Evolutionary conservation across 2,113 vertebrate species (phyloP).

Genomic region (Grus americana): DNA sequence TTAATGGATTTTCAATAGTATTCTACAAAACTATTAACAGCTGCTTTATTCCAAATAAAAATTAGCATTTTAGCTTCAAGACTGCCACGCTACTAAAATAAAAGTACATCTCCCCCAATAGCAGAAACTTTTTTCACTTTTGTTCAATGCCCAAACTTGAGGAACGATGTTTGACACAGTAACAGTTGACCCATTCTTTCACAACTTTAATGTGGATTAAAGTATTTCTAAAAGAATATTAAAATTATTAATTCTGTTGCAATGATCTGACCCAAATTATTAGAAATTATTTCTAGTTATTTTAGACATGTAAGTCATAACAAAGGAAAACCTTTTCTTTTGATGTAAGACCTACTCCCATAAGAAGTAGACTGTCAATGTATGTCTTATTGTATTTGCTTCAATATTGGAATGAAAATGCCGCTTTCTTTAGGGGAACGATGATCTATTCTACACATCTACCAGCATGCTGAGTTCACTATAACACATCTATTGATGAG

Average conservation of each 20-base stretch:
- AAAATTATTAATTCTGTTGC: neutral
- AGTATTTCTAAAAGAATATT: neutral
- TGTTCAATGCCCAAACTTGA: neutral
- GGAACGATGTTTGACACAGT: neutral
- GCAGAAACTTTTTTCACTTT: neutral
- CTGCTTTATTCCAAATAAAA: conserved; percentile 1
- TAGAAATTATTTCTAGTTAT: neutral
- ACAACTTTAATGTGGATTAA: neutral
- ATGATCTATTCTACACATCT: neutral
- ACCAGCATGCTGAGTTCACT: neutral
- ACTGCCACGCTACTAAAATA: neutral
- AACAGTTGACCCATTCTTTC: neutral
- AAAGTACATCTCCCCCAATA: neutral
- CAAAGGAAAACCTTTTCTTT: neutral
- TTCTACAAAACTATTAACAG: conserved; percentile 12
- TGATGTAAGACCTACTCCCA: neutral
- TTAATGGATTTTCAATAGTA: conserved; percentile 14
- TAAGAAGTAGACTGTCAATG: neutral
- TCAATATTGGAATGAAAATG: conserved; percentile 2
- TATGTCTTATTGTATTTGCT: neutral
- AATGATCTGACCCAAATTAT: neutral
- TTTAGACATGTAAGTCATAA: neutral
- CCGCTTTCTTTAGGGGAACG: neutral
- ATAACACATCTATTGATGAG: neutral
- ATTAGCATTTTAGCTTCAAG: neutral